Base-by-base conservation (phyloP, 2,797 vertebrate genomes). In the Kryptolebias ocellatus region DNA sequence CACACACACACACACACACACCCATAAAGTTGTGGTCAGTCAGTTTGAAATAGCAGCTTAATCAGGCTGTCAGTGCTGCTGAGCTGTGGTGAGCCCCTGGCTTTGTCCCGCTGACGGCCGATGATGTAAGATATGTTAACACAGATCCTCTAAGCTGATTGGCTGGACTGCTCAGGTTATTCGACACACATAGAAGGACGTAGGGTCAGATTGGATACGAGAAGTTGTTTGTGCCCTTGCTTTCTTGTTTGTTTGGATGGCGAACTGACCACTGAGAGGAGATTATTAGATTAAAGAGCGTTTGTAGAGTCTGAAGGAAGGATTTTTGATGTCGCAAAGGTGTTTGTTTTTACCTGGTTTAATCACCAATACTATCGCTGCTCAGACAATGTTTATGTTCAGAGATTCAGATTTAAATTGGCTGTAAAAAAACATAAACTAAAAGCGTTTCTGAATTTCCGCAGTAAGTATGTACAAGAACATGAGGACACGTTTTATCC, bases 11-110 rank as follows among this genome's bases (percentile, higher is more conserved):
- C 29, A 37, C 39, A 58, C 20, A 39, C 60, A 42, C 60, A 31
- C 74, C 37, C 64, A 67, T 66, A 63, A 58, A 63, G 57, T 16
- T 49, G 28, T 49, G 46, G 44, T 57, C 64, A 60, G 59, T 77
- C 58, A 44, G 64, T 86, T 78, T 71, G 75, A 84, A 90, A 90
- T 90, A 92, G 86, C 77, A 64, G 47, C 80, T 68, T 92, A 88
- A 90, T 90, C 89, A 76, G 80, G 74, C 56, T 53, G 72, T 66
- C 55, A n/a, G 60, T 39, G 61, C 68, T 10, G 52, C 39, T 39
- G 76, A 80, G 79, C 79, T 28, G 68, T 17, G 61, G 76, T 70
- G 70, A 83, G 68, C 70, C 70, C 4, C 1, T 57, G 28, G 83
- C 77, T 68, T 83, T 83, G 81, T 74, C 67, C 61, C 24, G 46